Percentiles rank a stretch among this genome's conserved stretches.
phyloP scores from a whole-genome alignment of 2,797 vertebrate species.

The Gymnoscopelus braueri region DNA sequence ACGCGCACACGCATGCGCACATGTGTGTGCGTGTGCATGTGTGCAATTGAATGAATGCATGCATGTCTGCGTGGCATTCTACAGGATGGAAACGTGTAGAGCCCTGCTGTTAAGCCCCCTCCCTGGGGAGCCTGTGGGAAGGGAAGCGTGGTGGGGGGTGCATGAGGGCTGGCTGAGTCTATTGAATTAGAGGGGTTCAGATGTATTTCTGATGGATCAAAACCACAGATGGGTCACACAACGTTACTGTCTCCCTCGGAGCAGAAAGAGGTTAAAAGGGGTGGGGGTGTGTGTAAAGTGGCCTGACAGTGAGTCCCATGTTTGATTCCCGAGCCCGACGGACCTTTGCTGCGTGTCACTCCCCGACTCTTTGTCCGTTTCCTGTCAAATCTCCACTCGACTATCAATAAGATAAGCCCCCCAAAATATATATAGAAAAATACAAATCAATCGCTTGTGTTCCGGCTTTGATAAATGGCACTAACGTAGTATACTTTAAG shows the following conservation, averaged over 20 bases:
- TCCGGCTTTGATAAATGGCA: no score
- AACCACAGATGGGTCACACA: conserved; percentile 70
- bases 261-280: conserved; percentile 33
- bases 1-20: not conserved
- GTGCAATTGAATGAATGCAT: conserved; percentile 48
- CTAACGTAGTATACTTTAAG: no score
- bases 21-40: not conserved
- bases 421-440: no score
- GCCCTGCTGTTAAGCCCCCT: conserved; percentile 39
- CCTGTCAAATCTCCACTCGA: no score
- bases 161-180: not conserved
- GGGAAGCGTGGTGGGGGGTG: conserved; percentile 11
- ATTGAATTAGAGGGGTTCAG: conserved; percentile 53
- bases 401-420: no score
- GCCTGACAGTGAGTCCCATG: no score
- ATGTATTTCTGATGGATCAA: conserved; percentile 68
- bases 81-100: conserved; percentile 69
- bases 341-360: no score
- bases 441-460: no score
- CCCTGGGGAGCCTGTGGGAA: conserved; percentile 36
- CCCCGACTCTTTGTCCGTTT: no score
- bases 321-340: no score
- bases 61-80: conserved; percentile 42
- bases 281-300: conserved; percentile 31
- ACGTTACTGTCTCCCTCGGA: conserved; percentile 42